Percentiles rank a stretch among this genome's conserved stretches.
Evolutionary conservation across 2,888 invertebrate species (phyloP).

Genomic region (Callyntrura guangdongensis): DNA sequence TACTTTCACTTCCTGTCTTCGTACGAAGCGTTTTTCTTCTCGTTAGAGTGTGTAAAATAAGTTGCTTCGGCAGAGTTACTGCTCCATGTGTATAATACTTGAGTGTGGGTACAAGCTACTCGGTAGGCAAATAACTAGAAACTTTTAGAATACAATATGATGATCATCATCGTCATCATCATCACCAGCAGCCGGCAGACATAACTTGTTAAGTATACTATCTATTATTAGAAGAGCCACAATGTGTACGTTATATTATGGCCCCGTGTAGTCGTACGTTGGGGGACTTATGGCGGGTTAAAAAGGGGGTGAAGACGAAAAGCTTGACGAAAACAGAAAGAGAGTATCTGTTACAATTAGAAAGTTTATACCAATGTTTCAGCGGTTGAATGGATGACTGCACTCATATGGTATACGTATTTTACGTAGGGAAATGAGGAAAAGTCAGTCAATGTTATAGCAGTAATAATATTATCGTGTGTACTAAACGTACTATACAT

Average conservation of each 20-base stretch:
- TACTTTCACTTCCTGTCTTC: slow-evolving; percentile 76
- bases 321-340: slow-evolving; percentile 56
- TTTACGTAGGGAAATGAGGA: slow-evolving; percentile 26
- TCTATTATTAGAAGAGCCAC: slow-evolving; percentile 20
- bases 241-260: slow-evolving; percentile 39
- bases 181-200: slow-evolving; percentile 59
- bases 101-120: slow-evolving; percentile 17
- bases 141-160: slow-evolving; percentile 69
- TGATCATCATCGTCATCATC: slow-evolving; percentile 55
- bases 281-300: slow-evolving; percentile 44
- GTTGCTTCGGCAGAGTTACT: slow-evolving; percentile 31
- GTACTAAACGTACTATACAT: background rate
- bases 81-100: slow-evolving; percentile 43
- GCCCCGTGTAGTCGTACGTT: slow-evolving; percentile 18
- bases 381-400: slow-evolving; percentile 66
- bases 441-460: slow-evolving; percentile 75
- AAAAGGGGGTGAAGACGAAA: slow-evolving; percentile 57
- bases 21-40: slow-evolving; percentile 71
- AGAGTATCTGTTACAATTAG: slow-evolving; percentile 77
- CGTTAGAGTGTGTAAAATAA: slow-evolving; percentile 62
- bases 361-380: slow-evolving; percentile 77
- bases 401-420: slow-evolving; percentile 44
- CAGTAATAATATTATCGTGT: slow-evolving; percentile 53
- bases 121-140: slow-evolving; percentile 53
- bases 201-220: slow-evolving; percentile 57